Percentiles rank a stretch among this genome's conserved stretches.
Evolutionary conservation across 2,888 invertebrate species (phyloP).

Genomic region (Epirrhoe alternata): DNA sequence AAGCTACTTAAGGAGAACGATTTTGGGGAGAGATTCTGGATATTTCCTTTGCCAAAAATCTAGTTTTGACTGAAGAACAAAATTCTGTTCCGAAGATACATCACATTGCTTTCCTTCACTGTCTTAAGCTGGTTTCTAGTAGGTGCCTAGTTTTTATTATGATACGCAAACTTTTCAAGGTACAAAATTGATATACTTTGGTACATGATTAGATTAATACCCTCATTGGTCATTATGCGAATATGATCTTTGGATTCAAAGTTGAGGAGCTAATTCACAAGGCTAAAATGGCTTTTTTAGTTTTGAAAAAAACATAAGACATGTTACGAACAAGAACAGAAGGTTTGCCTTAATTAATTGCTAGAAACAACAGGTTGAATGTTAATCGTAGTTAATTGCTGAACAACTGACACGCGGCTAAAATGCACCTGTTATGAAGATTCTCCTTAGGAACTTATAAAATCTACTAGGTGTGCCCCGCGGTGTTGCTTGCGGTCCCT

Average conservation of each 20-base stretch:
- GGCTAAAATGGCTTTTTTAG: too few relatives aligned
- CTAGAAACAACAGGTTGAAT: slow-evolving; percentile 73
- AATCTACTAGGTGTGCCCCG: background rate
- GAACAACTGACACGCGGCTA: slow-evolving; percentile 64
- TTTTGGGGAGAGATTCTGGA: slow-evolving; percentile 19
- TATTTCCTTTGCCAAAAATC: background rate
- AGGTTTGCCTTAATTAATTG: slow-evolving; percentile 48
- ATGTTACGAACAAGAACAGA: slow-evolving; percentile 25
- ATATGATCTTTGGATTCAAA: too few relatives aligned
- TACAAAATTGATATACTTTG: too few relatives aligned
- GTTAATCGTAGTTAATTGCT: slow-evolving; percentile 74
- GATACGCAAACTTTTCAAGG: too few relatives aligned
- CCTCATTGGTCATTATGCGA: too few relatives aligned
- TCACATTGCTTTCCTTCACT: too few relatives aligned
- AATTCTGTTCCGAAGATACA: too few relatives aligned
- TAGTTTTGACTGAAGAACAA: background rate
- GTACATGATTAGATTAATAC: too few relatives aligned
- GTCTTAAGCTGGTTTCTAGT: too few relatives aligned
- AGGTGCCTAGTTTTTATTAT: too few relatives aligned
- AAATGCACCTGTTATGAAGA: slow-evolving; percentile 66
- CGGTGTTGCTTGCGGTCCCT: background rate
- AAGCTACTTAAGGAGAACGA: slow-evolving; percentile 25
- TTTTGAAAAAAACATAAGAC: background rate
- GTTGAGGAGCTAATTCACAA: too few relatives aligned
- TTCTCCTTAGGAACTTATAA: background rate